These are phyloP conservation scores for Fragum fragum DNA, from an alignment of 2,888 invertebrate genomes.

Conservation along the genomic window DNA sequence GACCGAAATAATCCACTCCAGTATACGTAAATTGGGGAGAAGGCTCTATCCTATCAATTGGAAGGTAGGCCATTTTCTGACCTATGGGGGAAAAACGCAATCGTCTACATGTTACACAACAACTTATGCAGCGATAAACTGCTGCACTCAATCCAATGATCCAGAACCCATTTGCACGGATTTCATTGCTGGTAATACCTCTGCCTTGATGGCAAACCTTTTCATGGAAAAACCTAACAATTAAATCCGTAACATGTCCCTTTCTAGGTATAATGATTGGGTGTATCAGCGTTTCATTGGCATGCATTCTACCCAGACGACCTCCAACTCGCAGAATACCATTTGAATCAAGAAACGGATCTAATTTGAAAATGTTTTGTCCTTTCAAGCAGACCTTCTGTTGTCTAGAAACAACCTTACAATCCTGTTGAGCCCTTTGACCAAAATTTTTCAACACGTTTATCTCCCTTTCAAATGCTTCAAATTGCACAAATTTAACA, in stretches of 20 bases:
- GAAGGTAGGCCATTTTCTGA: conserved; percentile 79
- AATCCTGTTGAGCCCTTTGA: background rate
- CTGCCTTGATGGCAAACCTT: conserved; percentile 60
- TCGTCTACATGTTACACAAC: conserved; percentile 78
- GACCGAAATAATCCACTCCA: too few species aligned
- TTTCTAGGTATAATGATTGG: conserved; percentile 65
- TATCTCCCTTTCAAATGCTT: conserved; percentile 4
- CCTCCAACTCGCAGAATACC: conserved; percentile 63
- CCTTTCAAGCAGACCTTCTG: background rate
- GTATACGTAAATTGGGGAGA: too few species aligned
- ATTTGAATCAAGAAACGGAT: conserved; percentile 61
- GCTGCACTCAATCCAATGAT: conserved; percentile 71
- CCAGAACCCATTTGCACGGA: conserved; percentile 76
- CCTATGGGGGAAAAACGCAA: conserved; percentile 66
- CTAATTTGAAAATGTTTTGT: conserved; percentile 36
- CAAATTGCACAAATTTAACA: conserved; percentile 17
- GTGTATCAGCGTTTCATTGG: conserved; percentile 40
- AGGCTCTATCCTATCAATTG: conserved; percentile 74
- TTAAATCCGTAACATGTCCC: conserved; percentile 54
- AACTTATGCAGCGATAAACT: conserved; percentile 62
- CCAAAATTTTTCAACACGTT: background rate
- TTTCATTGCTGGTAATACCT: conserved; percentile 61
- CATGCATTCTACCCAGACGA: conserved; percentile 12
- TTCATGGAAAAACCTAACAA: conserved; percentile 65
- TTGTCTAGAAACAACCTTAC: background rate